Conservation (phyloP, 2,797 vertebrate species). For the Sciaenops ocellatus region DNA sequence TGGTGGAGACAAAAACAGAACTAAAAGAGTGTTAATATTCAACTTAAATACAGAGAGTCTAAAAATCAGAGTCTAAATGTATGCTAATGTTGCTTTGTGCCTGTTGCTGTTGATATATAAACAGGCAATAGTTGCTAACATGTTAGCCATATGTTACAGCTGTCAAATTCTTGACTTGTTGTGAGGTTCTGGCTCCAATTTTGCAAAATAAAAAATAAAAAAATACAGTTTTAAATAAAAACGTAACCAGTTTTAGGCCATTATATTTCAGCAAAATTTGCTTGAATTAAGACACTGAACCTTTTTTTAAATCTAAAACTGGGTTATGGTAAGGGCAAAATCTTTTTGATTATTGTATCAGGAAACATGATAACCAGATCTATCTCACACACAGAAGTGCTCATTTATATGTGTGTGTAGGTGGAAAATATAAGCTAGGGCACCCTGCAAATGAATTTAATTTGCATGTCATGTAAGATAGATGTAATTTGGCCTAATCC, state of each 20-base stretch:
- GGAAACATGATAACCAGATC: background rate
- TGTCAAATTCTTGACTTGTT: too few species aligned
- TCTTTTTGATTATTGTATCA: background rate
- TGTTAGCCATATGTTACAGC: too few species aligned
- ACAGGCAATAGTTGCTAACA: too few species aligned
- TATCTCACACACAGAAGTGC: background rate
- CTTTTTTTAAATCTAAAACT: too few species aligned
- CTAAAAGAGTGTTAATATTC: background rate
- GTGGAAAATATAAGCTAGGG: background rate
- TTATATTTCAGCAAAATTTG: too few species aligned
- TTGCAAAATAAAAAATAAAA: too few species aligned
- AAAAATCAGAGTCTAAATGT: background rate
- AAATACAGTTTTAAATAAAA: too few species aligned
- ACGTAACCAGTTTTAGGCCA: too few species aligned
- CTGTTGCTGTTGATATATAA: too few species aligned
- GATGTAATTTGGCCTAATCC: constrained; percentile 25
- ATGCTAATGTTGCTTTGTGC: background rate
- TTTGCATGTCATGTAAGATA: constrained; percentile 25
- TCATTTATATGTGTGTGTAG: background rate
- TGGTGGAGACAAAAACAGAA: background rate
- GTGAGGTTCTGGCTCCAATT: too few species aligned
- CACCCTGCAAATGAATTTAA: constrained; percentile 16
- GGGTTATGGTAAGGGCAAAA: too few species aligned
- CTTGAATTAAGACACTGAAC: too few species aligned
- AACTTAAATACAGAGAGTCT: background rate